A percentile compares a stretch with the other conserved stretches of the same genome.
Evolutionary conservation across 2,113 vertebrate genomes (phyloP).

Genomic region (Lepisosteus osseus): DNA sequence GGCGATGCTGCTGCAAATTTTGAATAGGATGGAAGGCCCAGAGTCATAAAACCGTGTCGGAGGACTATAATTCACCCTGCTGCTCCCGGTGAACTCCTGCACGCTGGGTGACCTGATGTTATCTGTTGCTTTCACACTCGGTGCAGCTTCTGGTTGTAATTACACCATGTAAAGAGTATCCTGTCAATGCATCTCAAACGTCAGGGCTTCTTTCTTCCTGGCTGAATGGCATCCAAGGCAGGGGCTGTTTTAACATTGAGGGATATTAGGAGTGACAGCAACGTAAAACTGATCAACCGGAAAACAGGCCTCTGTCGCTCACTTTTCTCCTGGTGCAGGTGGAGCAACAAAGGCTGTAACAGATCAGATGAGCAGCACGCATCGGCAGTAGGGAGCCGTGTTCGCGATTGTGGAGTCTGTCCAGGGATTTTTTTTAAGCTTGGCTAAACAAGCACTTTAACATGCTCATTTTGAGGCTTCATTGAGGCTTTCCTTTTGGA

Average conservation of each 20-base stretch:
- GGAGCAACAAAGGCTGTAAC: conserved; percentile 16
- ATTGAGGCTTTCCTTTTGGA: neutral
- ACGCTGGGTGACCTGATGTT: conserved; percentile 60
- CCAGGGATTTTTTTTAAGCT: neutral
- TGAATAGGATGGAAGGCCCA: conserved; percentile 28
- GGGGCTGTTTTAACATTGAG: conserved; percentile 2
- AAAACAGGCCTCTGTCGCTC: conserved; percentile 15
- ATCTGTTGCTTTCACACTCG: conserved; percentile 57
- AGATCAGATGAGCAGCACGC: conserved; percentile 15
- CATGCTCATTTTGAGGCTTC: neutral
- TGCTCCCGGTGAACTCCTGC: conserved; percentile 49
- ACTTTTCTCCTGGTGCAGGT: conserved; percentile 25
- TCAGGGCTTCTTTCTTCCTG: conserved; percentile 28
- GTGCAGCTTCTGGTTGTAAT: conserved; percentile 60
- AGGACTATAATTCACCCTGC: conserved; percentile 41
- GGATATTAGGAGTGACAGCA: conserved; percentile 20
- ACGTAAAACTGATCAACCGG: conserved; percentile 16
- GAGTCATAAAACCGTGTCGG: conserved; percentile 46
- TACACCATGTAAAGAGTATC: conserved; percentile 55
- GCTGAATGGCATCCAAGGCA: conserved; percentile 21
- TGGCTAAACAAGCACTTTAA: neutral
- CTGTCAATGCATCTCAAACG: conserved; percentile 45
- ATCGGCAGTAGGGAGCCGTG: neutral
- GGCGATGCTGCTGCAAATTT: conserved; percentile 25
- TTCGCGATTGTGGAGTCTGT: neutral